phyloP scores from a whole-genome alignment of 2,888 invertebrate genomes.

The Cosmopolites sordidus region DNA sequence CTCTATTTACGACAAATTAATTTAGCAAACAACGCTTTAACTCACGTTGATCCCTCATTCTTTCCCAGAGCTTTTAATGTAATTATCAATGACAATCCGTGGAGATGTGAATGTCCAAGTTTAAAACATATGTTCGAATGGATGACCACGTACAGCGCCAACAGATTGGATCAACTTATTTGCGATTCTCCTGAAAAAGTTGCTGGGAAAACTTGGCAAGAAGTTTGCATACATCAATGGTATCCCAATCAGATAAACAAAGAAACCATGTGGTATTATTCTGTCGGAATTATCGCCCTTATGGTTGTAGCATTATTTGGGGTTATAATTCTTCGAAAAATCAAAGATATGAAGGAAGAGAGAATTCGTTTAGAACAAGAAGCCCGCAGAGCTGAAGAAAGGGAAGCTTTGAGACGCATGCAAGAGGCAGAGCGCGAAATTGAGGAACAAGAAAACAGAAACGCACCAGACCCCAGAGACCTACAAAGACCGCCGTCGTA shows the following conservation, averaged over 20 bases:
- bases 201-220: slow-evolving; percentile 64
- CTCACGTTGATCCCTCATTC: slow-evolving; percentile 55
- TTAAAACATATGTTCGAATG: slow-evolving; percentile 61
- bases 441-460: slow-evolving; percentile 47
- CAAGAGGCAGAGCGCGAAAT: slow-evolving; percentile 48
- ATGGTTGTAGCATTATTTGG: slow-evolving; percentile 54
- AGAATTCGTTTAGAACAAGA: slow-evolving; percentile 47
- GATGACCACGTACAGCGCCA: slow-evolving; percentile 54
- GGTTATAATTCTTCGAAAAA: slow-evolving; percentile 53
- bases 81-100: slow-evolving; percentile 68
- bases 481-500: slow-evolving; percentile 68
- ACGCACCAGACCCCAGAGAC: slow-evolving; percentile 66
- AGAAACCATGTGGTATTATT: slow-evolving; percentile 55
- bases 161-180: slow-evolving; percentile 47
- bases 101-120: slow-evolving; percentile 68
- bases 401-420: slow-evolving; percentile 51
- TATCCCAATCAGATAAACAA: slow-evolving; percentile 36
- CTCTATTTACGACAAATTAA: slow-evolving; percentile 58
- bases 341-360: slow-evolving; percentile 54
- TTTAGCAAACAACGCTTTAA: slow-evolving; percentile 69
- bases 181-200: slow-evolving; percentile 63
- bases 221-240: slow-evolving; percentile 64
- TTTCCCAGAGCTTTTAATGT: slow-evolving; percentile 60
- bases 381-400: slow-evolving; percentile 55
- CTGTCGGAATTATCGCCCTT: slow-evolving; percentile 55